Evolutionary conservation across 2,797 vertebrate species (phyloP), one percentile per base, ranked within the genome.

Genomic region (Parauchenoglanis punctatus): DNA sequence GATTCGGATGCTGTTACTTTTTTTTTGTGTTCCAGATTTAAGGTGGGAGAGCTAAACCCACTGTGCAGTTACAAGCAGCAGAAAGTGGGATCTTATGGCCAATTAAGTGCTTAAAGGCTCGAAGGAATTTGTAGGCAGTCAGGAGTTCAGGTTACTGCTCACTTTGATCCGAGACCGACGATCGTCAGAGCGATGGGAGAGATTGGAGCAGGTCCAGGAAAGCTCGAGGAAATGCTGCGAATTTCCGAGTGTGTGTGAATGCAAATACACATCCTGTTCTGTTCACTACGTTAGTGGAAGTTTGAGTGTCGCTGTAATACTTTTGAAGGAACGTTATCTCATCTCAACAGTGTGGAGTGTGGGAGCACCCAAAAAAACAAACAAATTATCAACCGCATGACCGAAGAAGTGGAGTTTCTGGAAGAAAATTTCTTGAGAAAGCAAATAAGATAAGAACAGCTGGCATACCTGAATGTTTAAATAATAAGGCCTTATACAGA

Each of bases 111-210:
- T 94, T 95, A 93, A 93, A 91, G 91, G 93, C 91, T 88, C 83
- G 67, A 76, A 91, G 92, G 94, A 95, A 94, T 95, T 94, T 93
- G 93, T 92, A 92, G 91, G 91, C 92, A 92, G 94, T 95, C 93
- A 92, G 92, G 90, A 91, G 91, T 92, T 93, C 90, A 92, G 91
- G 91, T 94, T 90, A 94, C 92, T 89, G n/a, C 81, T 73, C 76
- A 83, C 94, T 94, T 95, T 95, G 91, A 95, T 94, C 92, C 90
- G 89, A 73, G 86, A 88, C 89, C 89, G 85, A 92, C 89, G 88
- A 92, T 91, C 80, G 84, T 82, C 76, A 46, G 25, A 17, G 81
- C 28, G 90, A 94, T 91, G 5, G 73, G 86, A 46, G 81, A 61
- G 89, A 94, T 90, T 4, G 73, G 87, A 91, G 88, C 89, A 52